phyloP scores from a whole-genome alignment of 2,113 vertebrate genomes.

The Heterotilapia buettikoferi region DNA sequence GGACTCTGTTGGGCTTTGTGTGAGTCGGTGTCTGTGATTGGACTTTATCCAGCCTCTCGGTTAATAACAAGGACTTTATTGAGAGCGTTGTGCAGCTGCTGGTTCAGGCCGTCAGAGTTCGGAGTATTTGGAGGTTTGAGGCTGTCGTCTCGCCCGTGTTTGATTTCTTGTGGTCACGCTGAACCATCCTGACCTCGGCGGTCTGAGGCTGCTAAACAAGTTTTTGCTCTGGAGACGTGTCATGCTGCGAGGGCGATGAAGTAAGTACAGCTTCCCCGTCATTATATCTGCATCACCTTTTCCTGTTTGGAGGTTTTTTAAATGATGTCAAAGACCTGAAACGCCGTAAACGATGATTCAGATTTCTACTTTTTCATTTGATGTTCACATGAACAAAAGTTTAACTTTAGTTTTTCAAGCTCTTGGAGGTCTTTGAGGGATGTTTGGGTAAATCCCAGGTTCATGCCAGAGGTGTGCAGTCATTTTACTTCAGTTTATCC shows the following conservation, averaged over 20 bases:
- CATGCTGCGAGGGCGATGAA: not conserved
- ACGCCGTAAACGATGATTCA: not conserved
- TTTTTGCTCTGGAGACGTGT: not conserved
- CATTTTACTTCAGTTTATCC: not conserved
- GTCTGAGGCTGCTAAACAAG: not conserved
- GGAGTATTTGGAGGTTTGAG: not conserved
- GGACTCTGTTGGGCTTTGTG: not conserved
- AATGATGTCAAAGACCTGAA: not conserved
- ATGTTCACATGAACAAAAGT: not conserved
- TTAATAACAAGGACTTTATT: not conserved
- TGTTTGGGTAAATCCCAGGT: not conserved
- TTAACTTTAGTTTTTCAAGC: not conserved
- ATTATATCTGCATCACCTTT: not conserved
- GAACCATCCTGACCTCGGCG: not conserved
- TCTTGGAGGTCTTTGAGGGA: not conserved
- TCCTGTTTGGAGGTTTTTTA: not conserved
- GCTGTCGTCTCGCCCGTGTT: not conserved
- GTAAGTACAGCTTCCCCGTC: not conserved
- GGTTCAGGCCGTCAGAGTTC: not conserved
- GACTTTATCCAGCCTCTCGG: not conserved
- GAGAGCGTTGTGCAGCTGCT: not conserved
- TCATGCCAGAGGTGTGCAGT: not conserved
- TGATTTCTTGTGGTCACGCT: not conserved
- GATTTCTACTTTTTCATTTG: not conserved
- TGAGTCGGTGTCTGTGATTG: not conserved